Conservation (phyloP, 2,797 vertebrate species). For the Choloepus didactylus region DNA sequence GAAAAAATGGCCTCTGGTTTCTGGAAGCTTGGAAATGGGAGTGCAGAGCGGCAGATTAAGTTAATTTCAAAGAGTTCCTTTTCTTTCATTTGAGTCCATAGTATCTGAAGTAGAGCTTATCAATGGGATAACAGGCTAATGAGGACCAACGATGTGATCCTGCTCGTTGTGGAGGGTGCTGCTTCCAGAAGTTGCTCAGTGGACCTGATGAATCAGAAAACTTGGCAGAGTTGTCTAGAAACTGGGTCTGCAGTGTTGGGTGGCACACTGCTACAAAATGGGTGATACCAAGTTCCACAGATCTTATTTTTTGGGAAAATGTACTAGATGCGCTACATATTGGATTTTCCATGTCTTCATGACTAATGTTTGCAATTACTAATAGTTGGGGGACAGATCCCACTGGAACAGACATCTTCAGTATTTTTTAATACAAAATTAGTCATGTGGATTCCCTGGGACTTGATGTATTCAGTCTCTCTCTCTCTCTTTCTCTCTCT, state of each 20-base stretch:
- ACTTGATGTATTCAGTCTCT: slow-evolving; percentile 62
- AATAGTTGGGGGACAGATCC: slow-evolving; percentile 69
- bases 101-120: not conserved
- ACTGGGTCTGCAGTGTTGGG: not conserved
- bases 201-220: not conserved
- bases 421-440: slow-evolving; percentile 70
- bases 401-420: slow-evolving; percentile 69
- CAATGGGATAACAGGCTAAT: not conserved
- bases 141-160: not conserved
- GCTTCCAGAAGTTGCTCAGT: not conserved
- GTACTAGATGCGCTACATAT: slow-evolving; percentile 60
- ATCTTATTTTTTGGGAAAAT: slow-evolving; percentile 60
- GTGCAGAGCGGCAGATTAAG: rapidly evolving
- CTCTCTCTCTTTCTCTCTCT: not conserved
- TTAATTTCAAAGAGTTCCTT: not conserved
- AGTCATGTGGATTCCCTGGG: slow-evolving; percentile 65
- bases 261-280: not conserved
- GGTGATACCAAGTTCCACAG: not conserved
- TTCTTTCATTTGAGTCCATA: not conserved
- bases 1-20: not conserved
- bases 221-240: slow-evolving; percentile 20
- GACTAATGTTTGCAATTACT: slow-evolving; percentile 75
- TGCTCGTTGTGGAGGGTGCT: not conserved
- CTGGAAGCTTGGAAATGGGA: not conserved
- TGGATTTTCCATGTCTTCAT: slow-evolving; percentile 70